Base-by-base conservation (phyloP, 1,140 invertebrate genomes). In the Aphelenchoides avenae region DNA sequence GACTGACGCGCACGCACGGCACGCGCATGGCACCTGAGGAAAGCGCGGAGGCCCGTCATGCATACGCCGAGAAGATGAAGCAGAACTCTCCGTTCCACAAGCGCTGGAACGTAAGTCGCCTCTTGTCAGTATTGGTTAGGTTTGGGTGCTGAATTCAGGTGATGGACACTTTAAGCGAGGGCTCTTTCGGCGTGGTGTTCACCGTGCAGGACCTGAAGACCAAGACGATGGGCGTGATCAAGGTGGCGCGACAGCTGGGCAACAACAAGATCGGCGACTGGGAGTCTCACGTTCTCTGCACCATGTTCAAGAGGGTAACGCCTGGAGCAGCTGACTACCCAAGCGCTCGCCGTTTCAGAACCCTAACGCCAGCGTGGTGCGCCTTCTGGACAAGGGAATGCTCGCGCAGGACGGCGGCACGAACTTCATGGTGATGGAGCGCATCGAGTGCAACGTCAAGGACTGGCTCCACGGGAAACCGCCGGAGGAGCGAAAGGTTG, bases 351-450 rank as follows among this genome's bases (percentile, higher is more conserved):
- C 9, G n/a, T 34, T 63, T 54, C 44, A 66, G 62, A 43, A 49
- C 9, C 56, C 55, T 5, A 29, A 37, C 22, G 64, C 53, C 9
- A 68, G 52, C 43, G 47, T 66, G 30, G 64, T 66, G 4, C 52
- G 57, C 22, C 27, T 67, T 9, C 43, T 67, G 49, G 64, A 67
- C 40, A 66, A 70, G 5, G 64, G 64, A 24, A 57, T 67, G 53
- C 33, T 67, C 11, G 52, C 48, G 6, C 66, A 71, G 48, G 59
- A 56, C 20, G 44, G 58, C n/a, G 58, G 41, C 6, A 63, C 70
- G 42, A 52, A 67, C 40, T 67, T 67, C 41, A 67, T 67, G 57
- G 66, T 68, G n/a, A 44, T 67, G 5, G 64, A 67, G 15, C 59
- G 62, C 18, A 57, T 50, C 9, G 67, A 61, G n/a, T 33, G 51